A percentile compares a stretch with the other conserved stretches of the same genome.
Evolutionary conservation across 2,113 vertebrate species (phyloP).

Genomic region (Irena cyanogastra): DNA sequence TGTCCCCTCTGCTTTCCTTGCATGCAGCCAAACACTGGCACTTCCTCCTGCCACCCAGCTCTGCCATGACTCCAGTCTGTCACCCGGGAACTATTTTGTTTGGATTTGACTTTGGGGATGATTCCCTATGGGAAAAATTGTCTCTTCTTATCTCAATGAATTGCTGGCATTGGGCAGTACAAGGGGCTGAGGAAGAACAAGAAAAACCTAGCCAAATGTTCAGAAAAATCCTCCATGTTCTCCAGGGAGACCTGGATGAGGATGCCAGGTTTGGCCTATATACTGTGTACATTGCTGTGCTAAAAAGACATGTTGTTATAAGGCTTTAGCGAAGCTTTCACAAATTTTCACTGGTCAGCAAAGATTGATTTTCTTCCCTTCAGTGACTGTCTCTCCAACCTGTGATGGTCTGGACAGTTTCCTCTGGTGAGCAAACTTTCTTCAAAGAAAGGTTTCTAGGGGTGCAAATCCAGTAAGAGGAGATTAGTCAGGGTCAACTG

Average conservation of each 20-base stretch:
- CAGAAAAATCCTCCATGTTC: neutral
- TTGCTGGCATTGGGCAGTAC: neutral
- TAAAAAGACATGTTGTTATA: neutral
- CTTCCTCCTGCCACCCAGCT: neutral
- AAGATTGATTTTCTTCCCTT: neutral
- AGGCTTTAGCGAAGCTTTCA: neutral
- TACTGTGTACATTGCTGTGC: neutral
- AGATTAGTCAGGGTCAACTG: neutral
- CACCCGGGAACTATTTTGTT: fast-evolving
- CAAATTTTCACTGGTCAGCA: neutral
- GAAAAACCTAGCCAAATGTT: neutral
- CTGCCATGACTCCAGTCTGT: fast-evolving
- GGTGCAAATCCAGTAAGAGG: neutral
- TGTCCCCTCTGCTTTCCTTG: neutral
- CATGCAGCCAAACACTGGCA: neutral
- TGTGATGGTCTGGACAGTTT: neutral
- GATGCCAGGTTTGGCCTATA: neutral
- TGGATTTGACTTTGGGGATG: neutral
- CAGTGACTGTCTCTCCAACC: neutral
- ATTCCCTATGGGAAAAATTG: neutral
- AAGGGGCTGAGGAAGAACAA: neutral
- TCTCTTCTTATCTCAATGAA: neutral
- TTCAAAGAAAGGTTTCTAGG: slow-evolving; percentile 1
- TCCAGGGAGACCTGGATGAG: neutral
- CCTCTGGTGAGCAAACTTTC: neutral